Percentiles rank a stretch among this genome's conserved stretches.
phyloP scores from a whole-genome alignment of 2,797 vertebrate genomes.

The Typhlichthys subterraneus region DNA sequence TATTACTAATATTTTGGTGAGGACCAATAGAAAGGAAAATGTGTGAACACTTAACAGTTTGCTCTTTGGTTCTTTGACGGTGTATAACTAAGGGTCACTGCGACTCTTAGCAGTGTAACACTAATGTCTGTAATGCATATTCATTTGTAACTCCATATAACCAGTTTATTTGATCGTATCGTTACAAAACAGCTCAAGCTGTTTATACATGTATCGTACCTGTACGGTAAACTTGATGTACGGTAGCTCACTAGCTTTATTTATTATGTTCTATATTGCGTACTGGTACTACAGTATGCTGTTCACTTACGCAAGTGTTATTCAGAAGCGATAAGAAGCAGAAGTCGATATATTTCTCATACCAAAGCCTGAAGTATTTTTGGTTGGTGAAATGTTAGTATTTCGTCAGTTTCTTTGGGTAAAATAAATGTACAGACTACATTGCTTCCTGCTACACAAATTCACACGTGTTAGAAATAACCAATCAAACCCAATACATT shows the following conservation, averaged over 20 bases:
- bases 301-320: not conserved
- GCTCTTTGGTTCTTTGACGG: no score
- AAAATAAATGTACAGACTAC: no score
- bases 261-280: not conserved
- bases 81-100: no score
- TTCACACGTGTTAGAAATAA: constrained; percentile 14
- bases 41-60: not conserved
- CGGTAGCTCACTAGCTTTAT: constrained; percentile 4
- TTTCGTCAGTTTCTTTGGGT: not conserved
- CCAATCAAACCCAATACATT: constrained; percentile 50
- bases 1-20: not conserved
- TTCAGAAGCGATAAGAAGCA: not conserved
- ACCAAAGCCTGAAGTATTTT: not conserved
- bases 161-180: no score
- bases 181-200: no score
- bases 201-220: not conserved
- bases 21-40: not conserved
- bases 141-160: no score
- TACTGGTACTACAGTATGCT: not conserved
- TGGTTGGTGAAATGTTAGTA: not conserved
- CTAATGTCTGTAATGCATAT: no score
- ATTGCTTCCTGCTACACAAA: constrained; percentile 15
- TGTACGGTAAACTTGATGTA: not conserved
- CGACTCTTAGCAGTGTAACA: no score
- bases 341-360: not conserved